phyloP scores from a whole-genome alignment of 2,113 vertebrate genomes.

The Passer montanus region DNA sequence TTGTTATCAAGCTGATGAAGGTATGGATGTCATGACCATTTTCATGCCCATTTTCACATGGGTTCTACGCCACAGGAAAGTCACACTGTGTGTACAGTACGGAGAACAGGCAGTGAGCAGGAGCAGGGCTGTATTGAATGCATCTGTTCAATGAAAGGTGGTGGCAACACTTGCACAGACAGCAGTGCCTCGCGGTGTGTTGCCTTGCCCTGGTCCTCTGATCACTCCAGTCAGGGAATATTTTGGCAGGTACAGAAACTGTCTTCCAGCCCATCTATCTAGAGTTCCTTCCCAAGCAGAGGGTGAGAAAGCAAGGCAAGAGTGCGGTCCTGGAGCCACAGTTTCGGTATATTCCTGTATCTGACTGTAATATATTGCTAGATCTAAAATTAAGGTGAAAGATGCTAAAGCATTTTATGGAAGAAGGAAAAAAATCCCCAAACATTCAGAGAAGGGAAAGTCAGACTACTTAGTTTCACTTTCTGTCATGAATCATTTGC shows the following conservation, averaged over 20 bases:
- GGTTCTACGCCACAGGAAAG: neutral
- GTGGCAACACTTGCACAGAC: neutral
- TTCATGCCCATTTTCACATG: neutral
- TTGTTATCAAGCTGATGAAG: rapidly evolving
- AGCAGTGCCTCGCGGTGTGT: rapidly evolving
- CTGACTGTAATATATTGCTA: neutral
- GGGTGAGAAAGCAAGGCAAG: neutral
- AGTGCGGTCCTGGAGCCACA: neutral
- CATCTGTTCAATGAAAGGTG: neutral
- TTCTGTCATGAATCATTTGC: neutral
- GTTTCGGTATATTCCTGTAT: neutral
- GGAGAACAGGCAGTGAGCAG: neutral
- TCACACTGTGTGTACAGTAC: neutral
- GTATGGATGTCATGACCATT: neutral
- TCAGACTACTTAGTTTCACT: neutral
- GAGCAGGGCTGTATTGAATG: neutral
- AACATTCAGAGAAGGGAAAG: neutral
- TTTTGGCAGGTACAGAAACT: neutral
- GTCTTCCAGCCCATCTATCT: neutral
- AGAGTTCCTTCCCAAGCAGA: neutral
- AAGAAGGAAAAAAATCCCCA: neutral
- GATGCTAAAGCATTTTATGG: neutral
- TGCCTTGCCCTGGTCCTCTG: neutral
- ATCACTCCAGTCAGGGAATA: rapidly evolving
- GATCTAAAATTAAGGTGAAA: neutral